A percentile compares a stretch with the other conserved stretches of the same genome.
These are phyloP conservation scores for Lordiphosa clarofinis DNA, from an alignment of 1,140 invertebrate genomes.

Conservation along the genomic window DNA sequence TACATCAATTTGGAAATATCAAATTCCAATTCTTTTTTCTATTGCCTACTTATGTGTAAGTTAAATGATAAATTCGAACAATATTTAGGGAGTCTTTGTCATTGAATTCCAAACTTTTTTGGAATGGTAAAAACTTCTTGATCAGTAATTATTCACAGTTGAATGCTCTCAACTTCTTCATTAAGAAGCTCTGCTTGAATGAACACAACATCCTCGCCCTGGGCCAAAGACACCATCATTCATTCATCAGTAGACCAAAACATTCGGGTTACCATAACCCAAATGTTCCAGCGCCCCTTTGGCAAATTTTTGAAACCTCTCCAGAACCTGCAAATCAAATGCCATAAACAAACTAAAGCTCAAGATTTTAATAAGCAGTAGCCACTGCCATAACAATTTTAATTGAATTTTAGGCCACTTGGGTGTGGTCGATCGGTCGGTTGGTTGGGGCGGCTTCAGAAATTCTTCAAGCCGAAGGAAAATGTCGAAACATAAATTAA, in stretches of 20 bases:
- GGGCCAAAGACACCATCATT: background rate
- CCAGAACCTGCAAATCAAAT: conserved; percentile 31
- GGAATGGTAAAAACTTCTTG: background rate
- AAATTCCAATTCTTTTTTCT: no score
- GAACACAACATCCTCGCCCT: conserved; percentile 9
- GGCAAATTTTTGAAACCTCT: conserved; percentile 1
- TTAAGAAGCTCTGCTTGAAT: conserved; percentile 5
- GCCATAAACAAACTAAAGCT: conserved; percentile 24
- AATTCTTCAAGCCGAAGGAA: conserved; percentile 43
- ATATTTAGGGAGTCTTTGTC: no score
- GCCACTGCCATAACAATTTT: conserved; percentile 37
- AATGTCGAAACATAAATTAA: conserved; percentile 53
- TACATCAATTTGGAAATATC: no score
- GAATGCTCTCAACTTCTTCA: no score
- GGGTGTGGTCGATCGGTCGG: conserved; percentile 27
- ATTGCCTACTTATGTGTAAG: no score
- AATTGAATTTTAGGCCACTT: conserved; percentile 46
- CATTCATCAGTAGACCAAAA: conserved; percentile 29
- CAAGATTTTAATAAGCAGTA: conserved; percentile 46
- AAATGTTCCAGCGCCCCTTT: conserved; percentile 17
- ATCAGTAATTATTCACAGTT: conserved; percentile 22
- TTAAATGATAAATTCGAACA: no score
- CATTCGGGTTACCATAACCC: conserved; percentile 22
- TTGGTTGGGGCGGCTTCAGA: conserved; percentile 13
- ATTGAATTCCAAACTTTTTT: no score